Evolutionary conservation across 2,888 invertebrate genomes (phyloP).

Genomic region (Hoplodrina blanda): DNA sequence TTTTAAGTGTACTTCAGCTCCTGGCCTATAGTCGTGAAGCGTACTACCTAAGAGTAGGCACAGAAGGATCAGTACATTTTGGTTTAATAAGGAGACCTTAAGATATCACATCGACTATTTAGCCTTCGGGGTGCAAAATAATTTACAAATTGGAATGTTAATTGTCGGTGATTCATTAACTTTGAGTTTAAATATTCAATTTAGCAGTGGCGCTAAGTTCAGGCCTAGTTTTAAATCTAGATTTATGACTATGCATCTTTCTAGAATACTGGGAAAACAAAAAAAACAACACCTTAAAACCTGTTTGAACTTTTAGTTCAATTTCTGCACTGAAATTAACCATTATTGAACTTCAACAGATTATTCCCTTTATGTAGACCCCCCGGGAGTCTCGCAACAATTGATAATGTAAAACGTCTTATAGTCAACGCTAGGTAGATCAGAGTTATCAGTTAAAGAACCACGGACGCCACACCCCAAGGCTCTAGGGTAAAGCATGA

Average conservation of each 20-base stretch:
- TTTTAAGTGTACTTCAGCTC: constrained; percentile 59
- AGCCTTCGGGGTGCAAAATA: constrained; percentile 74
- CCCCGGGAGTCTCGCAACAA: not conserved
- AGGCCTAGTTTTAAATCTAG: not conserved
- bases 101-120: constrained; percentile 87
- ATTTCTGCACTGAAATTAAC: not conserved
- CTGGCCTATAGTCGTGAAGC: constrained; percentile 67
- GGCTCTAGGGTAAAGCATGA: constrained; percentile 83
- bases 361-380: not conserved
- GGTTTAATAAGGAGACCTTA: constrained; percentile 86
- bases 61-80: constrained; percentile 90
- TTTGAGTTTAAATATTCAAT: not conserved
- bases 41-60: constrained; percentile 84
- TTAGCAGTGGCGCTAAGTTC: not conserved
- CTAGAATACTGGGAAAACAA: not conserved
- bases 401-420: not conserved
- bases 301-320: not conserved
- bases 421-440: not conserved
- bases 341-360: not conserved
- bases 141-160: constrained; percentile 80
- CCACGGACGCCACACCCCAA: constrained; percentile 74
- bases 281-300: not conserved
- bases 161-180: constrained; percentile 60
- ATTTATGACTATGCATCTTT: not conserved
- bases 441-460: constrained; percentile 50